Percentiles rank a stretch among this genome's conserved stretches.
These are phyloP conservation scores for Punctoribates punctum DNA, from an alignment of 2,888 invertebrate genomes.

Conservation along the genomic window DNA sequence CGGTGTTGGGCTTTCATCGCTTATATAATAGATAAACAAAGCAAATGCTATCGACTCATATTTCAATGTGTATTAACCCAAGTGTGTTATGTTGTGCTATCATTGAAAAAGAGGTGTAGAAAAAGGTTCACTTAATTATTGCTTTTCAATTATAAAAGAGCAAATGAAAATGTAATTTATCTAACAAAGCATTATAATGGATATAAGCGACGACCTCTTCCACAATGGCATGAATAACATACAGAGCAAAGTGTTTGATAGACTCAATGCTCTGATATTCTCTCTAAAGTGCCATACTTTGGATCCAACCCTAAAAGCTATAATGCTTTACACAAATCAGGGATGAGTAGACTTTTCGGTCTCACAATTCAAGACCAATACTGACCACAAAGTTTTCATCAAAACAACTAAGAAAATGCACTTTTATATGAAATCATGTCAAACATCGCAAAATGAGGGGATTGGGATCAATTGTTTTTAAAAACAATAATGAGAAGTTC, in stretches of 20 bases:
- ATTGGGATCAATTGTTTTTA: too few species aligned
- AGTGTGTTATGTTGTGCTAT: slow-evolving; percentile 16
- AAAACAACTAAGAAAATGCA: too few species aligned
- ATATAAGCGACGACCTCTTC: slow-evolving; percentile 30
- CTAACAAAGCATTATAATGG: slow-evolving; percentile 33
- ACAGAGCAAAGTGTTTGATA: too few species aligned
- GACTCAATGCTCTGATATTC: neutral
- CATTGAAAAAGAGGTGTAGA: slow-evolving; percentile 10
- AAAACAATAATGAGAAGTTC: too few species aligned
- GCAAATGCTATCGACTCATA: slow-evolving; percentile 12
- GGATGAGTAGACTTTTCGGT: too few species aligned
- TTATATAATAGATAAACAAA: slow-evolving; percentile 33
- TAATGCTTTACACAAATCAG: slow-evolving; percentile 10
- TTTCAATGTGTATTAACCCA: slow-evolving; percentile 26
- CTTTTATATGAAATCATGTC: too few species aligned
- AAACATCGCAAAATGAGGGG: too few species aligned
- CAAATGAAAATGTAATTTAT: slow-evolving; percentile 37
- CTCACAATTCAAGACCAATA: too few species aligned
- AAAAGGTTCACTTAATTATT: slow-evolving; percentile 31
- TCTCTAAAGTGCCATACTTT: slow-evolving; percentile 32
- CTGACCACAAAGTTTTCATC: too few species aligned
- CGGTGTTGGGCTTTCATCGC: slow-evolving; percentile 10
- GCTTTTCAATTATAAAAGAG: slow-evolving; percentile 34
- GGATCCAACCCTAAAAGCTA: slow-evolving; percentile 12
- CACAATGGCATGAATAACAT: neutral